phyloP scores from a whole-genome alignment of 37 sponge, comb jelly and placozoan species.

The Beroe ovata region DNA sequence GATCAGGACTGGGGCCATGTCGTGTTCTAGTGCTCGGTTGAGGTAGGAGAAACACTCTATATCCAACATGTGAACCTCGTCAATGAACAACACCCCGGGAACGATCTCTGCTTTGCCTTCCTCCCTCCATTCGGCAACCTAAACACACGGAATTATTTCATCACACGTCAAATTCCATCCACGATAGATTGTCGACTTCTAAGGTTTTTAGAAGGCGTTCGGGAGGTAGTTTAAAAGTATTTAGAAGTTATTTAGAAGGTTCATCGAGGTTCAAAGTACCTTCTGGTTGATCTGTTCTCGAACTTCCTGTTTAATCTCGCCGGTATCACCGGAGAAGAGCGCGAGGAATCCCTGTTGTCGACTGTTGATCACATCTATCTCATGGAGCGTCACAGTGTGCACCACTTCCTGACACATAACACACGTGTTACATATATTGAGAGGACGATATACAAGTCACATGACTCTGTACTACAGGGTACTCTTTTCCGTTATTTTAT shows the following conservation, averaged over 20 bases:
- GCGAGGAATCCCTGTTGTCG: slow-evolving; percentile 95
- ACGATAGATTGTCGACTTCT: too few species aligned
- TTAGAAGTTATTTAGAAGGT: too few species aligned
- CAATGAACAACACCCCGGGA: slow-evolving; percentile 96
- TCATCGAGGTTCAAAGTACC: too few species aligned
- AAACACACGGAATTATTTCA: too few species aligned
- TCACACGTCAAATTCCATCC: too few species aligned
- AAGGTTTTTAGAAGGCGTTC: too few species aligned
- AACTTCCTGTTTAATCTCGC: slow-evolving; percentile 94
- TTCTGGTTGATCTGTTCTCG: slow-evolving; percentile 97
- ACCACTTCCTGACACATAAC: slow-evolving; percentile 84
- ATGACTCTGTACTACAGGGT: too few species aligned
- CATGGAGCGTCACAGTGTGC: slow-evolving; percentile 96
- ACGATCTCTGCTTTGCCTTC: slow-evolving; percentile 99
- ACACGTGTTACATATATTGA: background rate
- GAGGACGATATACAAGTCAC: background rate
- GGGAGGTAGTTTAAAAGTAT: too few species aligned
- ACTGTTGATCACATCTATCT: slow-evolving; percentile 98
- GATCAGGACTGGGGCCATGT: slow-evolving; percentile 95
- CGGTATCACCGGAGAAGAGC: slow-evolving; percentile 96
- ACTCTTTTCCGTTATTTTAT: too few species aligned
- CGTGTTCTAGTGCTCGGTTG: slow-evolving; percentile 93
- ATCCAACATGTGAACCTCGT: slow-evolving; percentile 99
- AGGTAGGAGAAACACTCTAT: slow-evolving; percentile 99
- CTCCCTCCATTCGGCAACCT: slow-evolving; percentile 96